Conservation (phyloP, 2,113 vertebrate genomes). For the Oreochromis aureus region DNA sequence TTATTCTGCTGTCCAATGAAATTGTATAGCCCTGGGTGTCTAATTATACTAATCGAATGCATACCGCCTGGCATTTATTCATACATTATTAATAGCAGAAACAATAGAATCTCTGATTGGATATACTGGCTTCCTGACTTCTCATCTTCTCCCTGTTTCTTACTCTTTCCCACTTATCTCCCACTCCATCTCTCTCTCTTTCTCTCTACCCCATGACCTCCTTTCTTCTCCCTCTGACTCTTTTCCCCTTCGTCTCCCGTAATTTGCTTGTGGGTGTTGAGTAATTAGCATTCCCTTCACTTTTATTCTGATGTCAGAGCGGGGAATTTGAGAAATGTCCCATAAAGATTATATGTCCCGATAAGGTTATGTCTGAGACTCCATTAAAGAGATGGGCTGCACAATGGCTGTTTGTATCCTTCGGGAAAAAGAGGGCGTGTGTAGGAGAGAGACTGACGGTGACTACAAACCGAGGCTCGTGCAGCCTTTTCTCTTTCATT, state of each 20-base stretch:
- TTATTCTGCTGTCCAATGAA: constrained; percentile 51
- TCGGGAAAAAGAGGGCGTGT: neutral
- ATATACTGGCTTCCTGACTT: constrained; percentile 38
- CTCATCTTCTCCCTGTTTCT: constrained; percentile 32
- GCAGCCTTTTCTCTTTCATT: neutral
- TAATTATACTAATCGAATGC: constrained; percentile 74
- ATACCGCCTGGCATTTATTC: constrained; percentile 65
- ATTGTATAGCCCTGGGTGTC: constrained; percentile 62
- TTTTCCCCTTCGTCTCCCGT: constrained; percentile 43
- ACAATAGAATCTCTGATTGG: constrained; percentile 66
- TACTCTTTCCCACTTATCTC: constrained; percentile 40
- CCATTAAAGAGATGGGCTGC: constrained; percentile 52
- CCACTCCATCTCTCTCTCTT: constrained; percentile 9
- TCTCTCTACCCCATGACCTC: constrained; percentile 31
- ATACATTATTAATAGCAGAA: constrained; percentile 71
- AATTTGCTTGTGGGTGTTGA: constrained; percentile 65
- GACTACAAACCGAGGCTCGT: neutral
- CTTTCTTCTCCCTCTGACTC: constrained; percentile 34
- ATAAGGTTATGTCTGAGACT: constrained; percentile 65
- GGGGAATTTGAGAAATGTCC: constrained; percentile 72
- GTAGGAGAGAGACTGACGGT: neutral
- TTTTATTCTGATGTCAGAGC: constrained; percentile 55
- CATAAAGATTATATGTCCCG: constrained; percentile 68
- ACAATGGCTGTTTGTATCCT: constrained; percentile 66
- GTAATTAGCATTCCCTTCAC: constrained; percentile 57